These are phyloP conservation scores for Pseudopleuronectes americanus DNA, from an alignment of 2,797 vertebrate species.

Conservation along the genomic window DNA sequence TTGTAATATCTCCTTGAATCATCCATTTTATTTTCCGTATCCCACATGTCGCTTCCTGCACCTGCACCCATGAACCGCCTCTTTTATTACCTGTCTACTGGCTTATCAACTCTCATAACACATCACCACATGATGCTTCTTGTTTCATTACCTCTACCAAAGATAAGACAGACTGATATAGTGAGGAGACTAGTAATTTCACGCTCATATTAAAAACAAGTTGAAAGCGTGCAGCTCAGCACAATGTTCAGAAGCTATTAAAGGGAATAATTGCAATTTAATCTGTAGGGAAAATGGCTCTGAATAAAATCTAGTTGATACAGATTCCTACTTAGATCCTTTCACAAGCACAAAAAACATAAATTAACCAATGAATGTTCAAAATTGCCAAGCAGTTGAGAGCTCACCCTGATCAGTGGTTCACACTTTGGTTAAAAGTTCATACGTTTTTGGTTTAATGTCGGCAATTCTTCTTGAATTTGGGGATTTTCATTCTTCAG, in stretches of 20 bases:
- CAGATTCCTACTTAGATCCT: too few species aligned
- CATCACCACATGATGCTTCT: conserved; percentile 11
- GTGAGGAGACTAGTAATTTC: background rate
- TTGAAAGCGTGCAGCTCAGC: background rate
- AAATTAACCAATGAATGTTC: too few species aligned
- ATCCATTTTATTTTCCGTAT: background rate
- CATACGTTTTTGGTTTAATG: too few species aligned
- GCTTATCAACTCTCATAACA: conserved; percentile 10
- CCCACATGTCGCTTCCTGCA: conserved; percentile 4
- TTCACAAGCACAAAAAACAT: background rate
- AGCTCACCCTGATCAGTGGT: too few species aligned
- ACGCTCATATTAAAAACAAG: too few species aligned
- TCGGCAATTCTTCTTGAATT: too few species aligned
- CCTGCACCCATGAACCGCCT: conserved; percentile 7
- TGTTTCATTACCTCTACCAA: background rate
- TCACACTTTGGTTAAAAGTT: too few species aligned
- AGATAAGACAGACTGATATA: background rate
- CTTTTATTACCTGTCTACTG: background rate
- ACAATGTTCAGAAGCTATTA: background rate
- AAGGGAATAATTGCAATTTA: conserved; percentile 6
- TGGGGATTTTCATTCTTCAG: too few species aligned
- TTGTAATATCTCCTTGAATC: too few species aligned
- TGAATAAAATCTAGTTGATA: too few species aligned
- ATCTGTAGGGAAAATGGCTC: background rate
- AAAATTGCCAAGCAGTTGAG: too few species aligned